A percentile compares a stretch with the other conserved stretches of the same genome.
Conservation (phyloP, 2,113 vertebrate genomes). For the Vidua chalybeata region DNA sequence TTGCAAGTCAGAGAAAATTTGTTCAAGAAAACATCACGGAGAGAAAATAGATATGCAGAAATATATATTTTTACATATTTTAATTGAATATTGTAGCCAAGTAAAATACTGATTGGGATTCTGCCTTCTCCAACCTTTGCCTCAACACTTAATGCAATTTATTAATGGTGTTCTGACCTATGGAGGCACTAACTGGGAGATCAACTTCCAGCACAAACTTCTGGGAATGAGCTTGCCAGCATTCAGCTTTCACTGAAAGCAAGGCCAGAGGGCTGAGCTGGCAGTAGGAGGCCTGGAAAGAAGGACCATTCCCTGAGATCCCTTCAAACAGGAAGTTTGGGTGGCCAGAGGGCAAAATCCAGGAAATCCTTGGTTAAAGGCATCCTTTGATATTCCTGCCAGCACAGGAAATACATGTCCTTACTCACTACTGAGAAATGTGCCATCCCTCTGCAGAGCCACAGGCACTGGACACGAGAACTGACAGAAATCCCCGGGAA, state of each 20-base stretch:
- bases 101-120: conserved; percentile 33
- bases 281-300: not conserved
- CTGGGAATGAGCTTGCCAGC: not conserved
- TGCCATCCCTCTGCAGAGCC: not conserved
- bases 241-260: not conserved
- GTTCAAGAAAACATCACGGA: not conserved
- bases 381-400: not conserved
- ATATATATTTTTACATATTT: conserved; percentile 13
- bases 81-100: conserved; percentile 22
- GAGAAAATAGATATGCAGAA: not conserved
- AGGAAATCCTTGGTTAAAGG: not conserved
- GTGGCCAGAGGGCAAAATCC: not conserved
- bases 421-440: fast-evolving
- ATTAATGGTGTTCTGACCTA: conserved; percentile 54
- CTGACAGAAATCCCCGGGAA: fast-evolving
- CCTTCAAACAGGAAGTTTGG: not conserved
- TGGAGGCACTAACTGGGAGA: conserved; percentile 25
- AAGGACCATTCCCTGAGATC: not conserved
- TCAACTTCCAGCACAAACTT: conserved; percentile 24
- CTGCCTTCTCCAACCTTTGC: conserved; percentile 48
- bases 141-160: conserved; percentile 56
- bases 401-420: fast-evolving
- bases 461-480: fast-evolving
- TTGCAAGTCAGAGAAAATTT: not conserved
- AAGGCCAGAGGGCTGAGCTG: not conserved